phyloP scores from a whole-genome alignment of 2,888 invertebrate genomes.

The Sympetrum striolatum region DNA sequence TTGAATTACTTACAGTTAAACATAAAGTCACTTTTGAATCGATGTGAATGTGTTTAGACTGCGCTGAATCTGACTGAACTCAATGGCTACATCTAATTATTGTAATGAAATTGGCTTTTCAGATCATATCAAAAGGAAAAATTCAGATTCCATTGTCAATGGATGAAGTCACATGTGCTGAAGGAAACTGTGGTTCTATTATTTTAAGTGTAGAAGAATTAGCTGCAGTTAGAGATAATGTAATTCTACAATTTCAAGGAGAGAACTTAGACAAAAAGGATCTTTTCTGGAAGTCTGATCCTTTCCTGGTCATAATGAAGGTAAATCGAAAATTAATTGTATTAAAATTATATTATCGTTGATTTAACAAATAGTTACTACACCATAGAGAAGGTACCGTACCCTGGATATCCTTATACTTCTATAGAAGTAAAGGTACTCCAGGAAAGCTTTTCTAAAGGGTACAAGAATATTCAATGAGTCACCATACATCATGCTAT shows the following conservation, averaged over 20 bases:
- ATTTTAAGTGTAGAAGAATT: conserved; percentile 57
- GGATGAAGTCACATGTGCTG: conserved; percentile 49
- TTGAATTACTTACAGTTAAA: neutral
- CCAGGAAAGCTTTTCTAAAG: too few relatives aligned
- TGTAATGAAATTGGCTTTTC: neutral
- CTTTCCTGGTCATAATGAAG: conserved; percentile 58
- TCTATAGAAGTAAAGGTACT: too few relatives aligned
- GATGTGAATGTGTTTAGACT: neutral
- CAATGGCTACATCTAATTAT: neutral
- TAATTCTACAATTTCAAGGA: conserved; percentile 55
- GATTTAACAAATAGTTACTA: too few relatives aligned
- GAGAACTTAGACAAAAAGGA: conserved; percentile 56
- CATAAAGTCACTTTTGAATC: neutral
- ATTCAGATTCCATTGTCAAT: conserved; percentile 49
- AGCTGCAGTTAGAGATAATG: conserved; percentile 56
- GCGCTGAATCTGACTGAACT: too few relatives aligned
- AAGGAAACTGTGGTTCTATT: conserved; percentile 50
- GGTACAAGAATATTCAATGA: too few relatives aligned
- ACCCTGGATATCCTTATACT: too few relatives aligned
- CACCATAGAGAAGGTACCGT: too few relatives aligned
- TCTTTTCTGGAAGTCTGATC: conserved; percentile 57
- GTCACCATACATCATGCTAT: too few relatives aligned
- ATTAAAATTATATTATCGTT: too few relatives aligned
- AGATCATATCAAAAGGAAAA: conserved; percentile 27
- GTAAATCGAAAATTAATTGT: conserved; percentile 48